Evolutionary conservation across 2,888 invertebrate species (phyloP).

Genomic region (Ophion obscuratus): DNA sequence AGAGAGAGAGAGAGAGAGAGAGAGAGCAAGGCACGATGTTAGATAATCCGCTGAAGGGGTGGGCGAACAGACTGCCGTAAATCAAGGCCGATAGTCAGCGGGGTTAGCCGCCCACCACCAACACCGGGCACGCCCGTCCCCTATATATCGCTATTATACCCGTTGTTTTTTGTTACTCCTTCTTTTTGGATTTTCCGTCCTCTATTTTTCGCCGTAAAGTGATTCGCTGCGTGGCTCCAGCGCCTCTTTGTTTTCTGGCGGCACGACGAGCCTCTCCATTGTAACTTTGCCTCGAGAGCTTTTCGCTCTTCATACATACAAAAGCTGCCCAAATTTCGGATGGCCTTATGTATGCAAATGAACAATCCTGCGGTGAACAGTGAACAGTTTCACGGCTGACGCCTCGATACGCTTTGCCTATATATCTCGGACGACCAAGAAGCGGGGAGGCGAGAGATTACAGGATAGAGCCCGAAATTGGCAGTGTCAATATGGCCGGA

Average conservation of each 20-base stretch:
- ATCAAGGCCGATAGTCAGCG: conserved; percentile 69
- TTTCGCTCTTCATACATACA: conserved; percentile 13
- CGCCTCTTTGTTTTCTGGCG: conserved; percentile 30
- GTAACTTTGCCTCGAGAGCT: conserved; percentile 41
- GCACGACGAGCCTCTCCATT: conserved; percentile 32
- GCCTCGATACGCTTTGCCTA: background rate
- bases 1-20: conserved; percentile 28
- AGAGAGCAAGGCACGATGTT: conserved; percentile 61
- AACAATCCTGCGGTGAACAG: conserved; percentile 15
- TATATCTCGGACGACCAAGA: too few relatives aligned
- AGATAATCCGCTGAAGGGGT: conserved; percentile 66
- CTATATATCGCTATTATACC: conserved; percentile 56
- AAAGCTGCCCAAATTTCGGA: conserved; percentile 32
- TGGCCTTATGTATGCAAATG: conserved; percentile 22
- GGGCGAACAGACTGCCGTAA: conserved; percentile 67
- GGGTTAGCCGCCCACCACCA: conserved; percentile 58
- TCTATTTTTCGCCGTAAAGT: conserved; percentile 64
- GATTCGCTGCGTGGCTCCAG: conserved; percentile 60
- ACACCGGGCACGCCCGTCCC: conserved; percentile 46
- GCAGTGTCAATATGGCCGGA: background rate
- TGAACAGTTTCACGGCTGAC: background rate
- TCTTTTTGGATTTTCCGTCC: conserved; percentile 32
- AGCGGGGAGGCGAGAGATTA: too few relatives aligned
- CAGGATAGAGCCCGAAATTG: background rate
- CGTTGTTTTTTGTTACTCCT: conserved; percentile 31